phyloP scores from a whole-genome alignment of 2,113 vertebrate genomes.

The Oryzias celebensis region DNA sequence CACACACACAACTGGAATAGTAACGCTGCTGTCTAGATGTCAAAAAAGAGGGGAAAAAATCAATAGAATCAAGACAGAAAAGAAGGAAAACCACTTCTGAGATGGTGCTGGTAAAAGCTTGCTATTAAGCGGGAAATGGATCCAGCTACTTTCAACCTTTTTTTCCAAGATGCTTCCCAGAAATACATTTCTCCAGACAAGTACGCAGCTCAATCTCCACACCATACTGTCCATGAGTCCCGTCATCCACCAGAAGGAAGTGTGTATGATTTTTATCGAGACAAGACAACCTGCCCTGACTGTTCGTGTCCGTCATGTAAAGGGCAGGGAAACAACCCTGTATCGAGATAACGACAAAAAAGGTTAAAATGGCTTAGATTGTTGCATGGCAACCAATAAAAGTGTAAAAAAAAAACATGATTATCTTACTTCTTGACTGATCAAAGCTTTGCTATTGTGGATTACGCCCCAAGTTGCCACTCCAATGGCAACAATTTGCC shows the following conservation, averaged over 20 bases:
- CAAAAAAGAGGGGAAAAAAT: conserved; percentile 17
- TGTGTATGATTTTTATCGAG: conserved; percentile 94
- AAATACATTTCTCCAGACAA: conserved; percentile 88
- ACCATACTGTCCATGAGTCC: conserved; percentile 86
- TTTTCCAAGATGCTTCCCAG: conserved; percentile 77
- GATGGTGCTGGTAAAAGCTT: not conserved
- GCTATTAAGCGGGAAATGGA: not conserved
- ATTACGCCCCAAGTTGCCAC: conserved; percentile 93
- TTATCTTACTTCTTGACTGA: conserved; percentile 58
- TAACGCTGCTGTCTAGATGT: conserved; percentile 75
- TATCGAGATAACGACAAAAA: not conserved
- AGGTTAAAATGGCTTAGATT: not conserved
- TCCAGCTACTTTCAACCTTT: conserved; percentile 50
- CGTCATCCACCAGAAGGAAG: conserved; percentile 94
- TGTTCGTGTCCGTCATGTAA: conserved; percentile 84
- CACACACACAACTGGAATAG: conserved; percentile 91
- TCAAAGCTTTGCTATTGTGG: conserved; percentile 83
- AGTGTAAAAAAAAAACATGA: not conserved
- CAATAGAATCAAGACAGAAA: conserved; percentile 6
- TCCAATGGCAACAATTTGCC: conserved; percentile 87
- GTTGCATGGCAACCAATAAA: not conserved
- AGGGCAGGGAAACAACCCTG: conserved; percentile 87
- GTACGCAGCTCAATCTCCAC: conserved; percentile 86
- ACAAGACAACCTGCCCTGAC: conserved; percentile 85
- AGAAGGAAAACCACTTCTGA: conserved; percentile 8